phyloP scores from a whole-genome alignment of 2,797 vertebrate genomes.

The Okamejei kenojei region DNA sequence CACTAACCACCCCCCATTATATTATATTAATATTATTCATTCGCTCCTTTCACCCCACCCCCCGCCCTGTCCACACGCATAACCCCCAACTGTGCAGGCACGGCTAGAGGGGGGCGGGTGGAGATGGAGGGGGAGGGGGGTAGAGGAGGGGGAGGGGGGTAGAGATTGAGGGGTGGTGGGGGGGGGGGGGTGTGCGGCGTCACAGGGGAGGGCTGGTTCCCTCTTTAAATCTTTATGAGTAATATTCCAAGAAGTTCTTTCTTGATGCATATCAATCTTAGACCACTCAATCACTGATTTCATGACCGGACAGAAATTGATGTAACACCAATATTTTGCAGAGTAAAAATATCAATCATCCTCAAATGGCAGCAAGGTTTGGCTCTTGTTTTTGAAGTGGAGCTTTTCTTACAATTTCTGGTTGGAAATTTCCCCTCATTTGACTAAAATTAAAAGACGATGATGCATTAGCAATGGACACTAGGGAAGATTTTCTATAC shows the following conservation, averaged over 20 bases:
- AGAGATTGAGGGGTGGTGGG: too few species aligned
- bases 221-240: neutral
- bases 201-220: too few species aligned
- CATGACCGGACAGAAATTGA: neutral
- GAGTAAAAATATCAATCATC: neutral
- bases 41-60: too few species aligned
- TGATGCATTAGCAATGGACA: neutral
- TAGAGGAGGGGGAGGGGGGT: too few species aligned
- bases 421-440: too few species aligned
- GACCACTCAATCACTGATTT: neutral
- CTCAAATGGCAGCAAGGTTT: neutral
- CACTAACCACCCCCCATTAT: too few species aligned
- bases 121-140: too few species aligned
- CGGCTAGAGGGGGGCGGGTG: too few species aligned
- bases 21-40: too few species aligned
- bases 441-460: neutral
- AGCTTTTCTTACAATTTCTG: neutral
- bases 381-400: neutral
- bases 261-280: neutral
- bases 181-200: too few species aligned
- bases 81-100: too few species aligned
- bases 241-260: neutral
- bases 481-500: neutral
- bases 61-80: too few species aligned
- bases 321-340: neutral